Base-by-base conservation (phyloP, 2,888 invertebrate genomes). In the Protodeltote pygarga region DNA sequence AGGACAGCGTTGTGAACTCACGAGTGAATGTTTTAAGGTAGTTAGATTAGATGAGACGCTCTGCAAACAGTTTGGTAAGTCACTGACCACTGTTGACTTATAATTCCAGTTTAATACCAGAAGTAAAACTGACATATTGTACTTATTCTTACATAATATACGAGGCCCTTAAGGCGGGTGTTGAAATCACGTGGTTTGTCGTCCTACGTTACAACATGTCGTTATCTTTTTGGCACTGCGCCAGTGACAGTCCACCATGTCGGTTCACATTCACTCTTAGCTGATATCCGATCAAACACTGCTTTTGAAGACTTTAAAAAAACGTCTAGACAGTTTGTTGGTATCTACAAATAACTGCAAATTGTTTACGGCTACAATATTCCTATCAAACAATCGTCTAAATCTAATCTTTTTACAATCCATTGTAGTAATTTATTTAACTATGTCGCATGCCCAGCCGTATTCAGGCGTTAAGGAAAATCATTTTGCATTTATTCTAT, bases 121-220 rank as follows among this genome's bases (percentile, higher is more conserved):
- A n/a, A n/a, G n/a, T n/a, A n/a, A n/a, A n/a, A n/a, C n/a, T n/a
- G n/a, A n/a, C n/a, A n/a, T n/a, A n/a, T n/a, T n/a, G n/a, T n/a
- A n/a, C n/a, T n/a, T n/a, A n/a, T 24, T 28, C 20, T 37, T 23
- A 25, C 23, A 24, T 40, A 20, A 42, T 19, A 25, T 13, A 17
- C 46, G 46, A 57, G 66, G 60, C 58, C 65, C 52, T 67, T 60
- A 77, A 70, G 68, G 73, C 65, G 47, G 49, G 17, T 64, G 48
- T 33, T 40, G 47, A 62, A 54, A 63, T 52, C 50, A 53, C 57
- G 58, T 68, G 58, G 64, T 65, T 52, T 60, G 42, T 53, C 19
- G 76, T 74, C 77, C 76, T 79, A 80, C 73, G 76, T 79, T 80
- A 74, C 77, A 73, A 74, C 73, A 77, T 65, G 73, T 75, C 68